Evolutionary conservation across 2,113 vertebrate genomes (phyloP).

Genomic region (Isurus oxyrinchus): DNA sequence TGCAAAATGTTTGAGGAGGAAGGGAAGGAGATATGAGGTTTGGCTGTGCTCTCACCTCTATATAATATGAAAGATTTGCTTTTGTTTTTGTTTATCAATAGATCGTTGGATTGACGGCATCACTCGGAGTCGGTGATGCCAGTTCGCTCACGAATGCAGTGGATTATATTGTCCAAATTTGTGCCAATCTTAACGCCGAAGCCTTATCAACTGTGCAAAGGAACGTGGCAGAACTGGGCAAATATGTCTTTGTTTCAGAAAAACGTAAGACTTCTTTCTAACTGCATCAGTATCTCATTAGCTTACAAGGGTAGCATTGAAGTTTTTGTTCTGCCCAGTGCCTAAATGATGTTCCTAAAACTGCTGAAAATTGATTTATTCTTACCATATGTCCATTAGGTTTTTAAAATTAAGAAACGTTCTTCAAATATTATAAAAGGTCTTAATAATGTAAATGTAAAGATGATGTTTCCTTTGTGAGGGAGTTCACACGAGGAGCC

Average conservation of each 20-base stretch:
- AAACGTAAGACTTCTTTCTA: slow-evolving; percentile 50
- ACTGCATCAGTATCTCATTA: background rate
- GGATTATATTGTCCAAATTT: slow-evolving; percentile 59
- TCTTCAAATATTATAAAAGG: background rate
- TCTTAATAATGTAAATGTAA: background rate
- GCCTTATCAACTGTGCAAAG: slow-evolving; percentile 60
- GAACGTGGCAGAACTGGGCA: slow-evolving; percentile 55
- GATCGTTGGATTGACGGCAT: slow-evolving; percentile 71
- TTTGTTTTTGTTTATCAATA: slow-evolving; percentile 40
- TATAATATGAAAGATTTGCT: background rate
- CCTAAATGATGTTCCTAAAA: background rate
- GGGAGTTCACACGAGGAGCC: background rate
- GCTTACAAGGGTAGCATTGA: background rate
- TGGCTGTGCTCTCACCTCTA: background rate
- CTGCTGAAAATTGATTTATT: background rate
- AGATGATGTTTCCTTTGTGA: background rate
- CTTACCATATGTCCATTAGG: background rate
- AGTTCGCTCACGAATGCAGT: slow-evolving; percentile 44
- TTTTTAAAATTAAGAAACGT: background rate
- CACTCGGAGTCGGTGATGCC: slow-evolving; percentile 61
- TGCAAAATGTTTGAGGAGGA: background rate
- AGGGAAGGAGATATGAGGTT: background rate
- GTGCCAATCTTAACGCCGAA: slow-evolving; percentile 60
- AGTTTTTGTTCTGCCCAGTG: background rate
- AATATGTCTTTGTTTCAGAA: slow-evolving; percentile 54